Percentiles rank a stretch among this genome's conserved stretches.
phyloP scores from a whole-genome alignment of 2,797 vertebrate genomes.

The Tragopan temminckii region DNA sequence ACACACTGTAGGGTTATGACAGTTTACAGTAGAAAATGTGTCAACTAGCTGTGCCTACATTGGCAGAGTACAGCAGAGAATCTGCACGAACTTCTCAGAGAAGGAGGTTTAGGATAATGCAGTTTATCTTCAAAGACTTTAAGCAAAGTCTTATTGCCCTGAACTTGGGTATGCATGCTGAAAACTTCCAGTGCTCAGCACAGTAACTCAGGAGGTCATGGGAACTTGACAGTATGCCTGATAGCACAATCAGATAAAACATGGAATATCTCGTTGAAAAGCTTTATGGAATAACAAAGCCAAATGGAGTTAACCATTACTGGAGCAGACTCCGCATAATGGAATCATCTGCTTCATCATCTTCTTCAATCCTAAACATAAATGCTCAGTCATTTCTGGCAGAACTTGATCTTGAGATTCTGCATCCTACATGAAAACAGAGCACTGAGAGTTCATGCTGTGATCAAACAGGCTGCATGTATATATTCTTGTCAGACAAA shows the following conservation, averaged over 20 bases:
- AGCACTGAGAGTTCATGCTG: neutral
- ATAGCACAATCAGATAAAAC: neutral
- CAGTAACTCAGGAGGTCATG: neutral
- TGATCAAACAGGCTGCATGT: neutral
- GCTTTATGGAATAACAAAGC: neutral
- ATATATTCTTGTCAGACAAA: neutral
- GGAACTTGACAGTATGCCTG: neutral
- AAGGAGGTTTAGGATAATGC: neutral
- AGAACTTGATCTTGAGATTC: neutral
- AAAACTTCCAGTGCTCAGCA: neutral
- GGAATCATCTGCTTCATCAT: neutral
- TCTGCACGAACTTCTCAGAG: neutral
- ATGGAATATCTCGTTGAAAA: neutral
- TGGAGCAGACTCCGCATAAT: neutral
- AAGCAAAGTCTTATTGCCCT: neutral
- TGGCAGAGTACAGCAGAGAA: neutral
- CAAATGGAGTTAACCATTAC: neutral
- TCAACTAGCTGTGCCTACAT: neutral
- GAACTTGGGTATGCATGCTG: fast-evolving
- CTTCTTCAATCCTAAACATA: neutral
- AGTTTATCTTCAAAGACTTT: neutral
- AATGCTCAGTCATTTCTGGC: neutral
- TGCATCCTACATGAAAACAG: neutral
- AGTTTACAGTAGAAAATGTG: fast-evolving
- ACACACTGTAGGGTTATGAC: neutral